Conservation (phyloP, 23 tunicate genomes). For the Trididemnum nubilum region DNA sequence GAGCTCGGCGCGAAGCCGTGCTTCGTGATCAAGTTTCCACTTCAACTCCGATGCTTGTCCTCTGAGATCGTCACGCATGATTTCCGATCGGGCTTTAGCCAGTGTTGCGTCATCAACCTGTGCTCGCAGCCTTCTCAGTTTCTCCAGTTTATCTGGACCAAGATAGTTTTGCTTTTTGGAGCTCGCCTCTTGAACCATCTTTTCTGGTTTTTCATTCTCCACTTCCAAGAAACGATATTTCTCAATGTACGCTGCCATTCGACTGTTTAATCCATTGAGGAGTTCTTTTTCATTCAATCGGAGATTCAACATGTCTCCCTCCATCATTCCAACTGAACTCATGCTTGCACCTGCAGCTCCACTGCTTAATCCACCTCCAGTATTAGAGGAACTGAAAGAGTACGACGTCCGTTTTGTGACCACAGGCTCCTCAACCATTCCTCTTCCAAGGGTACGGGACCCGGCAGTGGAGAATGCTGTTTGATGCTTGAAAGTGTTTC, state of each 20-base stretch:
- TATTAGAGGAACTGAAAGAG: conserved; percentile 47
- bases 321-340: conserved; percentile 17
- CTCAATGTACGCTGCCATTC: conserved; percentile 95
- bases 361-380: conserved; percentile 61
- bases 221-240: conserved; percentile 97
- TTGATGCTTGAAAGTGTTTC: conserved; percentile 90
- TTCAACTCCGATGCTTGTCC: conserved; percentile 94
- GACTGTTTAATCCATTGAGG: conserved; percentile 76
- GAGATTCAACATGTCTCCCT: conserved; percentile 33
- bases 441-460: conserved; percentile 31
- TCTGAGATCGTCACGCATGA: conserved; percentile 82
- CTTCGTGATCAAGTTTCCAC: conserved; percentile 95
- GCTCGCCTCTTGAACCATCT: conserved; percentile 75
- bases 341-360: no score
- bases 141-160: conserved; percentile 75
- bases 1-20: conserved; percentile 77
- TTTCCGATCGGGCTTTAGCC: conserved; percentile 84
- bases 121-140: conserved; percentile 61
- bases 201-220: conserved; percentile 78
- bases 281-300: conserved; percentile 80
- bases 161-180: conserved; percentile 64
- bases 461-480: conserved; percentile 97
- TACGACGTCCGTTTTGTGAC: conserved; percentile 73
- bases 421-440: conserved; percentile 51
- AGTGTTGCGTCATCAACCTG: conserved; percentile 91